Evolutionary conservation across 2,797 vertebrate genomes (phyloP).

Genomic region (Allobates femoralis): DNA sequence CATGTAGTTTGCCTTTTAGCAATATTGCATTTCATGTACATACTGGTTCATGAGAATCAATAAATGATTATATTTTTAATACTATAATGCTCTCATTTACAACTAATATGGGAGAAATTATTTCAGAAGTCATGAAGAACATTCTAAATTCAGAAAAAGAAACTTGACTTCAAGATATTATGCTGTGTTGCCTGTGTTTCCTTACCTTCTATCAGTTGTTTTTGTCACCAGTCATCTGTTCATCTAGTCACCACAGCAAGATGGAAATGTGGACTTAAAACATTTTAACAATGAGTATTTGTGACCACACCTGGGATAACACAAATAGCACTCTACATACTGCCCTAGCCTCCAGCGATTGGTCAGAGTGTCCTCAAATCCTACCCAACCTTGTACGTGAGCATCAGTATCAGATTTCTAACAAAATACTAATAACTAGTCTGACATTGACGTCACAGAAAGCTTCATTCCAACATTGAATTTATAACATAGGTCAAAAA

Average conservation of each 20-base stretch:
- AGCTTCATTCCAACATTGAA: not conserved
- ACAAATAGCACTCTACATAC: not conserved
- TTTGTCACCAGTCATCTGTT: conserved; percentile 2
- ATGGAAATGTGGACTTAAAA: not conserved
- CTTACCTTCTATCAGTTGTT: conserved; percentile 20
- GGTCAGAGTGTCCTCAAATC: too few relatives aligned
- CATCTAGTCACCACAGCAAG: not conserved
- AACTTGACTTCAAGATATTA: not conserved
- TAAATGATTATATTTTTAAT: too few relatives aligned
- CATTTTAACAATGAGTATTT: conserved; percentile 23
- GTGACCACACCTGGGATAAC: conserved; percentile 28
- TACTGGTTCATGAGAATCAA: not conserved
- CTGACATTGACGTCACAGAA: not conserved
- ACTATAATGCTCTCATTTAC: too few relatives aligned
- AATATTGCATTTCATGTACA: not conserved
- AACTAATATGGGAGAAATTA: too few relatives aligned
- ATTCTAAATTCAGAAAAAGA: not conserved
- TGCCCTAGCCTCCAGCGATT: not conserved
- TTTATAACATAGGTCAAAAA: not conserved
- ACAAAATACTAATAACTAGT: not conserved
- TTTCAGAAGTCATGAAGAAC: not conserved
- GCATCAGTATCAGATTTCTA: conserved; percentile 5
- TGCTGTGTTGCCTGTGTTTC: not conserved
- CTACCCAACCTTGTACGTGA: not conserved
- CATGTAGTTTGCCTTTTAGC: not conserved